Base-by-base conservation (phyloP, 2,797 vertebrate species). In the Galaxias olidus region DNA sequence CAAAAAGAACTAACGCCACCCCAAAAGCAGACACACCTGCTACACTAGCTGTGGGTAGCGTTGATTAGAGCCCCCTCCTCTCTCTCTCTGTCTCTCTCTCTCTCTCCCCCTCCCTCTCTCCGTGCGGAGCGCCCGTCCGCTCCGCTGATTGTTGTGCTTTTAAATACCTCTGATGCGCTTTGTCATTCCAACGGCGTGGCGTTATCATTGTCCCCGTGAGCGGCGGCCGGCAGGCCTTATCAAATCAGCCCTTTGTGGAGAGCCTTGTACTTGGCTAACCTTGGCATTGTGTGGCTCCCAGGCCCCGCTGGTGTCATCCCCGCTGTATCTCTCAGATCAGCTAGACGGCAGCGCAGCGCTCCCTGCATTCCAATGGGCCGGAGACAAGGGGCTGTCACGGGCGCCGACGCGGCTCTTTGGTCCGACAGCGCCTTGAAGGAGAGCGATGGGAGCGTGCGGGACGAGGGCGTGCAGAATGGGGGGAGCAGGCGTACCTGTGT, bases 241-340 rank as follows among this genome's bases (percentile, higher is more conserved):
- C 65, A 58, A 58, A 20, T 20, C 46, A 67, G 61, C 63, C 63
- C 61, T 73, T 73, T 64, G 61, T 72, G 44, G 43, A 59, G 40
- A 0, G 51, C 15, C 61, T 73, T 71, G 68, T 68, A 70, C 75
- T 77, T 77, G 68, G 62, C 64, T 71, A 70, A 77, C 75, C 75
- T 77, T 77, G 64, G 65, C 61, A 48, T 77, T 65, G 75, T 77
- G 58, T 67, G 61, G 61, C 71, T 71, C 66, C 66, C 57, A 48
- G 63, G 75, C 71, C 63, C 71, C 61, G 63, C 68, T 59, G 64
- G 64, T 68, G 71, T 73, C 75, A 73, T 61, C 62, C 68, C 64
- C 70, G 71, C 64, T 73, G 68, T 70, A 70, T 71, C 66, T 68
- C 75, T 66, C 69, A 51, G 67, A 69, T 62, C 66, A 63, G 54